Conservation (phyloP, 2,113 vertebrate genomes). For the Grus americana region DNA sequence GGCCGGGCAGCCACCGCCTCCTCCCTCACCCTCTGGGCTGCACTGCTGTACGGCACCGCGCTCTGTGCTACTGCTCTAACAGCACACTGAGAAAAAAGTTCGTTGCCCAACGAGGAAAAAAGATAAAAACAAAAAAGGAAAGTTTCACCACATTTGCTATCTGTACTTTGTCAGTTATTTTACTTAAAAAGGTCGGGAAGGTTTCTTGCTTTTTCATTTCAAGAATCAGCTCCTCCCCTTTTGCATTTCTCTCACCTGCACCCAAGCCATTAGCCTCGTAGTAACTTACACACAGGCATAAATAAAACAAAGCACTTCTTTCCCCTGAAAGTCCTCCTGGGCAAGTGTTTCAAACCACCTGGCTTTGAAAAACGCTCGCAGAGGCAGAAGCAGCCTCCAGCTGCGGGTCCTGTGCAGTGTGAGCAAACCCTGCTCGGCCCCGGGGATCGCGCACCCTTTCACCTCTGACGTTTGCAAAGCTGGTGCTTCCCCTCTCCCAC, state of each 20-base stretch:
- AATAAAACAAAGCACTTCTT: neutral
- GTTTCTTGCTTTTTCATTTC: neutral
- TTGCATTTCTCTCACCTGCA: neutral
- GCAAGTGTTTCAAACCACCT: neutral
- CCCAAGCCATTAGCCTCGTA: neutral
- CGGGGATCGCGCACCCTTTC: accelerated
- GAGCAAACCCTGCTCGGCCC: neutral
- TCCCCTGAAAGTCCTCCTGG: neutral
- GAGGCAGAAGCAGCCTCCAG: too few relatives aligned
- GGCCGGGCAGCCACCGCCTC: neutral
- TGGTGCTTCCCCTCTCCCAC: accelerated
- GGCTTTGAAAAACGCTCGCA: accelerated
- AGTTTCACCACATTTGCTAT: neutral
- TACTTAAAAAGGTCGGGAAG: neutral
- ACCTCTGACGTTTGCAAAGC: accelerated
- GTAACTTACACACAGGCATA: too few relatives aligned
- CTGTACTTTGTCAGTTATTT: neutral
- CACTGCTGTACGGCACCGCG: accelerated
- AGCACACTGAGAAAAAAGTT: neutral
- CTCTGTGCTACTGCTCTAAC: accelerated
- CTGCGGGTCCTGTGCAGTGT: accelerated
- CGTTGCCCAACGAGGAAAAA: accelerated
- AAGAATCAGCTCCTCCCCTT: neutral
- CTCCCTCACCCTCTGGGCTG: neutral
- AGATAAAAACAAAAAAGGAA: accelerated